Base-by-base conservation (phyloP, 2,113 vertebrate species). In the Hepsetus odoe region DNA sequence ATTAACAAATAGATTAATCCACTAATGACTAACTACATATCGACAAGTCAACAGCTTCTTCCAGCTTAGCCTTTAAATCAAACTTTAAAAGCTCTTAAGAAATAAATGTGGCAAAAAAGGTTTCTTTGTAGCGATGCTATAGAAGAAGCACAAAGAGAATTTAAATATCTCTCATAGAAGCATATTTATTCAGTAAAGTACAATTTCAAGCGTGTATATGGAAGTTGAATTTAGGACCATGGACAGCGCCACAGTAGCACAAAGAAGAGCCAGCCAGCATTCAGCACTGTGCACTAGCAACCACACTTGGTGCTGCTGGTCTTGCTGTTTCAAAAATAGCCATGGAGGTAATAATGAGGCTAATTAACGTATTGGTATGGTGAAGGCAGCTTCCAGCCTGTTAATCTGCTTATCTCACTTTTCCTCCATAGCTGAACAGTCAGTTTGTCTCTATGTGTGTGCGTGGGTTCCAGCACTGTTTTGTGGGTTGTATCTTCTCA, bases 371-470 rank as follows among this genome's bases (percentile, higher is more conserved):
- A 83, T 90, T 86, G 83, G 87, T 78, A 86, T 65, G 44, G 79
- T 80, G 88, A 89, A 90, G 85, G 88, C 90, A 87, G 84, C 84
- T 82, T 86, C 85, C 88, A 62, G 87, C 88, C 80, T 86, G 88
- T 84, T 90, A 90, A 91, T 91, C 83, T 90, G 80, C 87, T 91
- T 90, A 91, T 89, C 89, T 88, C 86, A 80, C 76, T 68, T 84
- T 85, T 66, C 81, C 82, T 86, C 80, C 58, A 72, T 84, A 84
- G 80, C 80, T 85, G 76, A 69, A 22, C 69, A 80, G 72, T 82
- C 76, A 71, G 61, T 66, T 53, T 56, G 55, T 44, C 72, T 77
- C 72, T 74, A 80, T 51, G 61, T 51, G 38, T 67, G 64, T 77
- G 38, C 75, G 62, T 64, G 61, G 74, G 56, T 79, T 38, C 32